Evolutionary conservation across 2,113 vertebrate species (phyloP).

Genomic region (Pungitius pungitius): DNA sequence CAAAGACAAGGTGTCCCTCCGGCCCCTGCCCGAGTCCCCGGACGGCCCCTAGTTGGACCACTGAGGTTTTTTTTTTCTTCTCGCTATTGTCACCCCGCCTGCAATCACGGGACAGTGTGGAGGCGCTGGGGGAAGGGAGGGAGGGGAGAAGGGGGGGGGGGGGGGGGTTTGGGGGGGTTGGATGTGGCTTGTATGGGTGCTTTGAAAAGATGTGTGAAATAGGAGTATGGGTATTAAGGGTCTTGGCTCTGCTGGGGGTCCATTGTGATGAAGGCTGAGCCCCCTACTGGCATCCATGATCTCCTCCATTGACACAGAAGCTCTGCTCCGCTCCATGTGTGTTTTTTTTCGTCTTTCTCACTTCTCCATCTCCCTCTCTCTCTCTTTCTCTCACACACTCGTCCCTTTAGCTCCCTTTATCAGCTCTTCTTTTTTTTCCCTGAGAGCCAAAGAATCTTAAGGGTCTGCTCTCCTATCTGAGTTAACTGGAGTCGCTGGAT

Average conservation of each 20-base stretch:
- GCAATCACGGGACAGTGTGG: constrained; percentile 56
- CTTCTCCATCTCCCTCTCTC: constrained; percentile 24
- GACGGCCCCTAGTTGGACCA: constrained; percentile 42
- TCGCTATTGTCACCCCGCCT: constrained; percentile 71
- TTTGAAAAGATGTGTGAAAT: constrained; percentile 84
- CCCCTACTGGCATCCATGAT: constrained; percentile 80
- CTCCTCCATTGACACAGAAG: constrained; percentile 77
- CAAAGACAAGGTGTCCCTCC: constrained; percentile 78
- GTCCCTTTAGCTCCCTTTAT: constrained; percentile 27
- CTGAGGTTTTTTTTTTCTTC: constrained; percentile 47
- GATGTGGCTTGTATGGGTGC: constrained; percentile 65
- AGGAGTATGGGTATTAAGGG: constrained; percentile 82
- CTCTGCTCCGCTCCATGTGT: constrained; percentile 59
- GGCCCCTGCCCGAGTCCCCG: constrained; percentile 54
- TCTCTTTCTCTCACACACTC: constrained; percentile 37
- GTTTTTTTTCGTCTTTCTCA: constrained; percentile 53
- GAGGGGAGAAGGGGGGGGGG: too few relatives aligned
- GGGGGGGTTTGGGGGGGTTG: too few relatives aligned
- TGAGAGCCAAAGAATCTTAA: constrained; percentile 47
- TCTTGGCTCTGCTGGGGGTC: constrained; percentile 75
- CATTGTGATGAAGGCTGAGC: constrained; percentile 74
- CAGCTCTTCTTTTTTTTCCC: constrained; percentile 28
- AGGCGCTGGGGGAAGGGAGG: constrained; percentile 24
- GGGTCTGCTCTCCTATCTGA: constrained; percentile 29
- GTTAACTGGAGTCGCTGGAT: constrained; percentile 28